These are phyloP conservation scores for Macropus fuliginosus DNA, from an alignment of 2,797 vertebrate species.

Conservation along the genomic window DNA sequence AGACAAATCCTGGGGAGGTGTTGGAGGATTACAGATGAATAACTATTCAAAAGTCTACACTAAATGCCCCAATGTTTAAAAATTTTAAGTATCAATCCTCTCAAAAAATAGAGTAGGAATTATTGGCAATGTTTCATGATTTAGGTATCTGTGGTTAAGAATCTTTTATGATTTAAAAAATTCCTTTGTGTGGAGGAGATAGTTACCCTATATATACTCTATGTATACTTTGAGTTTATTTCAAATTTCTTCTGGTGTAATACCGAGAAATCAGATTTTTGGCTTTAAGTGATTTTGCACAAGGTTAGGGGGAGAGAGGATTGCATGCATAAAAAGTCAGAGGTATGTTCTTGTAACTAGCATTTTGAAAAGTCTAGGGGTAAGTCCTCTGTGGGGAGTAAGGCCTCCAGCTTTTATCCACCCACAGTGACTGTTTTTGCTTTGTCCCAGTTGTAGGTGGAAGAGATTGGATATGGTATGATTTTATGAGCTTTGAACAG, in stretches of 20 bases:
- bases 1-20: no score
- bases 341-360: neutral
- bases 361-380: no score
- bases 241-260: neutral
- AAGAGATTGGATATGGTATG: no score
- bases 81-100: neutral
- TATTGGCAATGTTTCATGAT: neutral
- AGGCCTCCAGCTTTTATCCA: neutral
- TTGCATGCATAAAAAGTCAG: neutral
- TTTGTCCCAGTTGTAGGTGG: no score
- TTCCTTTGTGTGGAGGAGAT: neutral
- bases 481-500: no score
- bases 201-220: neutral
- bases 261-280: neutral
- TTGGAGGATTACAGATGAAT: no score
- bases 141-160: neutral
- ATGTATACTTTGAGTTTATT: neutral
- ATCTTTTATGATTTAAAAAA: neutral
- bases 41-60: neutral
- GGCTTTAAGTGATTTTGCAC: no score
- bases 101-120: neutral
- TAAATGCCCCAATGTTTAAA: neutral
- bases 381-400: no score
- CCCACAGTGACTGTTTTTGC: no score
- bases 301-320: neutral